Evolutionary conservation across 2,888 invertebrate species (phyloP), one percentile per base, ranked within the genome.

Genomic region (Phoronis australis): DNA sequence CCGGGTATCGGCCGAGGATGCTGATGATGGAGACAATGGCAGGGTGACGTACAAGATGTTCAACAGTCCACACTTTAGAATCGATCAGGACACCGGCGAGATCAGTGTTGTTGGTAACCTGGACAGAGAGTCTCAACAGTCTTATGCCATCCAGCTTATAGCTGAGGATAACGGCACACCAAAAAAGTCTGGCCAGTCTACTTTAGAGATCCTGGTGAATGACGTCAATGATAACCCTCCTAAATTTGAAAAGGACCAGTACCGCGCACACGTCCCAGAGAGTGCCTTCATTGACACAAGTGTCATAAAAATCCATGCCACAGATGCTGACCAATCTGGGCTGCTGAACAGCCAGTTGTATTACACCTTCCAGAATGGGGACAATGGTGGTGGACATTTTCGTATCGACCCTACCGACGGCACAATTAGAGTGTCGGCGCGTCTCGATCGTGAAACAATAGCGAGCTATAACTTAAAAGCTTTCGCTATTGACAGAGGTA

Each of bases 161-260:
- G 97, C 95, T 0, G 84, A 85, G 55, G 97, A 97, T 75, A 91
- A 93, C 1, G 97, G 97, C 1, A 84, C 84, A 37, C 95, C 95
- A 0, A 85, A 92, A 0, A 79, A 93, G 18, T 88, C 90, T 1
- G 95, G 96, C 69, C 93, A 92, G 0, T 95, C 96, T 0, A 93
- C 94, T 66, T 88, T 99, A 0, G 94, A 96, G 75, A 91, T 97
- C 60, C 87, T 90, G 0, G 87, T 99, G 0, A 87, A 88, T 0
- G 99, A 99, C 73, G 91, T 95, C 0, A 99, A 99, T 71, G 97
- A 99, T 71, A 94, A 95, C 71, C 84, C 87, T 2, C 96, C 96
- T 0, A 81, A 83, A 0, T 96, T 96, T 67, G 79, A 80, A 37
- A 80, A 82, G 6, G 88, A 90, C 0, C 90, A 90, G 0, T 95